Evolutionary conservation across 1,140 invertebrate species (phyloP), one percentile per base, ranked within the genome.

Genomic region (Cotesia vestalis): DNA sequence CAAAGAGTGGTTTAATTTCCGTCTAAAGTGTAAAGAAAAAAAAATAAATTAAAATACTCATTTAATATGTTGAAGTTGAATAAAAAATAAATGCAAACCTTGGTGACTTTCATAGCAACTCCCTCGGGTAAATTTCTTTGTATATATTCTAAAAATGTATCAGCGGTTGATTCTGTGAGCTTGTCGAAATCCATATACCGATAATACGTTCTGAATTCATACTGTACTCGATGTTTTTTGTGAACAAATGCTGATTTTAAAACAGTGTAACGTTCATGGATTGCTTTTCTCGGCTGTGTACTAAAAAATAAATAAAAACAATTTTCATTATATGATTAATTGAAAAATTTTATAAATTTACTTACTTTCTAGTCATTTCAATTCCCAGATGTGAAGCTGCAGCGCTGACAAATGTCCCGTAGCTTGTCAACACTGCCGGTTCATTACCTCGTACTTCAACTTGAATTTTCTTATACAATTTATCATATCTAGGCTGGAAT

Each of bases 121-220:
- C 98, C 97, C 90, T 99, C 98, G 0, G 98, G 98, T 73, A 99
- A 88, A 90, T 99, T 99, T 76, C 98, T 89, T 83, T 99, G 91
- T 69, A 99, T 92, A 85, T 99, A 99, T 86, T 99, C 98, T 36
- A 99, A 86, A 84, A 95, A 96, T 20, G 98, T 99, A 76, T 96
- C 95, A 61, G 96, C 92, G 20, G 98, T 99, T 6, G 96, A 98
- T 17, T 95, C 96, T 2, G 98, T 99, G 3, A 99, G 80, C 77
- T 92, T 89, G 73, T 92, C 89, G 62, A 97, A 92, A 81, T 95
- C 91, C 77, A 98, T 89, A 79, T 94, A 93, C 71, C 92, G 90
- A 84, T 93, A 98, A 85, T 99, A 96, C 9, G 98, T 99, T 79
- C 98, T 90, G 4, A 93, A 90, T 90, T 99, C 98, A 88, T 99